Evolutionary conservation across 2,888 invertebrate species (phyloP), one percentile per base, ranked within the genome.

Genomic region (Pyrochroa serraticornis): DNA sequence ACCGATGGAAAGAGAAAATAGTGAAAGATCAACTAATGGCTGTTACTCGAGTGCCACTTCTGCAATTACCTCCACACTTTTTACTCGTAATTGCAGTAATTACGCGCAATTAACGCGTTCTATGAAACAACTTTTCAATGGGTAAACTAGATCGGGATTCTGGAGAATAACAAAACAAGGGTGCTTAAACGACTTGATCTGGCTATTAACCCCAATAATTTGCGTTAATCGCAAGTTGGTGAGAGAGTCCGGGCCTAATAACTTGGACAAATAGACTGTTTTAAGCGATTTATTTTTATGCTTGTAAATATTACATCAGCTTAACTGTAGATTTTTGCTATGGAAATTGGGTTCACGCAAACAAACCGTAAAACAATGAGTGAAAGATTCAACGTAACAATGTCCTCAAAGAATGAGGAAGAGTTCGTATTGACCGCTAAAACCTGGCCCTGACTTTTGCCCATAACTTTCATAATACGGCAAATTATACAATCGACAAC

Each of bases 361-460:
- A 60, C 43, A 9, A 42, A 14, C 30, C 41, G 33, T 37, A 52
- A 51, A 62, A 64, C 63, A 66, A 63, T 65, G 60, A 57, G 59
- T 56, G 63, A 62, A 61, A 64, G 55, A 63, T 22, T 10, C 22
- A 10, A 44, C 32, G 8, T 9, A 22, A 37, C 49, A 51, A 22
- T 49, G 32, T 58, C 52, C 52, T 32, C 50, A 60, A 64, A 66
- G 67, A 67, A 67, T 59, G 65, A 69, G 70, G 70, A 71, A 70
- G 67, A 68, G 52, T 66, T 59, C 51, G 62, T 61, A 66, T 66
- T 70, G 71, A 69, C 70, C 69, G 68, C 70, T 69, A 71, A 71
- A 70, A 69, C 64, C 62, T 70, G 71, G 67, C 71, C 71, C 65
- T 71, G 71, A 71, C 71, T 71, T 71, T 71, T 71, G 69, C 67